These are phyloP conservation scores for Odontomachus brunneus DNA, from an alignment of 1,140 invertebrate species.

Conservation along the genomic window DNA sequence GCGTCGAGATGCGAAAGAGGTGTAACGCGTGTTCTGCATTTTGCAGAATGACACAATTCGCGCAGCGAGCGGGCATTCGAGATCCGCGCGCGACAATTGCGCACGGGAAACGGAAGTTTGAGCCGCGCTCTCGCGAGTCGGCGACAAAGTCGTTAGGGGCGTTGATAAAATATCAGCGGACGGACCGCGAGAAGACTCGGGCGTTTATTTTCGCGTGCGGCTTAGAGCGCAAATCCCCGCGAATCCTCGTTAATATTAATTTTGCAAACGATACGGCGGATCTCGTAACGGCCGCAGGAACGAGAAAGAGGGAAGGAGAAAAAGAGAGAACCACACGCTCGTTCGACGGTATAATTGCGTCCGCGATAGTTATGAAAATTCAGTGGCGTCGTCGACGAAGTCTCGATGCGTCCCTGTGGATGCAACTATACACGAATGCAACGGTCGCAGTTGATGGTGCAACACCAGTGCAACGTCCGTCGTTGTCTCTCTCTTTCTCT, in stretches of 20 bases:
- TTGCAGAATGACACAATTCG: too few relatives aligned
- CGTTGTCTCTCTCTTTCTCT: constrained; percentile 16
- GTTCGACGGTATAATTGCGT: constrained; percentile 65
- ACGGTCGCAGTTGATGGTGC: constrained; percentile 31
- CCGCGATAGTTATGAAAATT: constrained; percentile 64
- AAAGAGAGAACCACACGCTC: constrained; percentile 16
- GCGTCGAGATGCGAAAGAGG: too few relatives aligned
- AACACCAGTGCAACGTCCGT: constrained; percentile 37
- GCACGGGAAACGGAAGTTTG: constrained; percentile 4
- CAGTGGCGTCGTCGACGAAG: constrained; percentile 42
- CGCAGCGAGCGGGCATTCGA: not conserved
- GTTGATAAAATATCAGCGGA: constrained; percentile 45
- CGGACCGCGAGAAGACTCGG: constrained; percentile 4
- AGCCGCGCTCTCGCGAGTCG: constrained; percentile 26
- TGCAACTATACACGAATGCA: constrained; percentile 23
- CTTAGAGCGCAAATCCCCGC: constrained; percentile 65
- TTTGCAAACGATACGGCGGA: constrained; percentile 61
- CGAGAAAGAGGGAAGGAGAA: not conserved
- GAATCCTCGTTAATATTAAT: constrained; percentile 65
- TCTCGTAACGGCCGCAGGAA: constrained; percentile 52
- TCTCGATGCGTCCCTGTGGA: constrained; percentile 19
- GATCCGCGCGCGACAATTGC: constrained; percentile 11
- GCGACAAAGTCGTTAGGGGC: constrained; percentile 40
- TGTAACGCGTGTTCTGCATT: too few relatives aligned
- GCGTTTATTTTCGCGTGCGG: constrained; percentile 55